Conservation (phyloP, 2,888 invertebrate genomes). For the Cyaniris semiargus region DNA sequence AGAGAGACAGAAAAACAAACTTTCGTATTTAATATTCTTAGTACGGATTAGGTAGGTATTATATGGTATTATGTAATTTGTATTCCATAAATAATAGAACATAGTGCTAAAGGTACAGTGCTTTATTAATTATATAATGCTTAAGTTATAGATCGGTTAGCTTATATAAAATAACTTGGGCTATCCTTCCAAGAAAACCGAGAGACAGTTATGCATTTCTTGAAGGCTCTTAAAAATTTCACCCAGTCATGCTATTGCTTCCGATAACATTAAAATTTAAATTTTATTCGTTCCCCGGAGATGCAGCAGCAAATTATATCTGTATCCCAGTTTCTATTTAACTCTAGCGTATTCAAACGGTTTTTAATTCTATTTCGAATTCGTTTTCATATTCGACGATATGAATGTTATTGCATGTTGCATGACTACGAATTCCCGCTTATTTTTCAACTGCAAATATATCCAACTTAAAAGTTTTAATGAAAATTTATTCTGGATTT, state of each 20-base stretch:
- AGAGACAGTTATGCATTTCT: neutral
- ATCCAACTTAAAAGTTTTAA: neutral
- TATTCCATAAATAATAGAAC: too few species aligned
- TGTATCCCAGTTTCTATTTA: neutral
- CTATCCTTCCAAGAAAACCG: neutral
- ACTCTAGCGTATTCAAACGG: constrained; percentile 5
- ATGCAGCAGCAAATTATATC: neutral
- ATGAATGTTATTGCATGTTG: constrained; percentile 10
- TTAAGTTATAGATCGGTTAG: too few species aligned
- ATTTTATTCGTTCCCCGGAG: neutral
- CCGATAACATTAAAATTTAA: neutral
- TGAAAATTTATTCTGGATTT: neutral
- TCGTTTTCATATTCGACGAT: constrained; percentile 13
- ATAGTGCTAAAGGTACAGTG: too few species aligned
- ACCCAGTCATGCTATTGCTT: neutral
- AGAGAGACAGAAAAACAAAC: too few species aligned
- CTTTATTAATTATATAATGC: too few species aligned
- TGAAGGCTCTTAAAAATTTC: neutral
- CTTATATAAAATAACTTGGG: neutral
- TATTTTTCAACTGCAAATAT: constrained; percentile 3
- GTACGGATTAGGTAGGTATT: too few species aligned
- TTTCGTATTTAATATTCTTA: too few species aligned
- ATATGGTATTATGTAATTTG: too few species aligned
- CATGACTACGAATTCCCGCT: neutral
- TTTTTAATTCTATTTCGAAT: constrained; percentile 21